Base-by-base conservation (phyloP, 2,888 invertebrate genomes). In the Cephus nigrinus region DNA sequence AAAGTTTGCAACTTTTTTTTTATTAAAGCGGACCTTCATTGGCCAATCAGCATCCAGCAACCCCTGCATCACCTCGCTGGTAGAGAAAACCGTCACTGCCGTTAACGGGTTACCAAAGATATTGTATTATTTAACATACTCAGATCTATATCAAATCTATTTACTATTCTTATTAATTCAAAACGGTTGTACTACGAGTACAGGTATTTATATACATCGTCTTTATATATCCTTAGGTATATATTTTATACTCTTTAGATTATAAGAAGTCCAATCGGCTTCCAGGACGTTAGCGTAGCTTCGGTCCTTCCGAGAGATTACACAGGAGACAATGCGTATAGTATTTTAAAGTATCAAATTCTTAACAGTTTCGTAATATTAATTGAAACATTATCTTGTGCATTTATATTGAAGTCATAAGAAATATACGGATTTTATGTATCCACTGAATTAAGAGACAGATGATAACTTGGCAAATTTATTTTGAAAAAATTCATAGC, bases 61-160 rank as follows among this genome's bases (percentile, higher is more conserved):
- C 81, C 74, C 73, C 84, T 72, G 79, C 82, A 55, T 80, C 85
- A 34, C 82, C 85, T n/a, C 86, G 84, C 40, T 85, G 86, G 86
- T 86, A 84, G 71, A 32, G 30, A 78, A 75, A 78, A 75, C 32
- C 73, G 78, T 72, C 68, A 74, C 76, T 80, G 78, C 76, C 78
- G 72, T 79, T 75, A 72, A 79, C 73, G 75, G 30, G 23, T 82
- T 84, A 84, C 85, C 85, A 85, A 85, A 85, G 85, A 85, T 74
- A 71, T 71, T 71, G 9, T 71, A 71, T 71, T 71, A 71, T 71
- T 71, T 71, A 71, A 4, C 31, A 12, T 71, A 71, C 71, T 23
- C 55, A 55, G 9, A 55, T 55, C 23, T 55, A 55, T 55, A 55
- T 55, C 23, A 55, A 55, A 55, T 23, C 55, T 55, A 55, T 55